Evolutionary conservation across 2,113 vertebrate species (phyloP).

Genomic region (Melanocharis versteri): DNA sequence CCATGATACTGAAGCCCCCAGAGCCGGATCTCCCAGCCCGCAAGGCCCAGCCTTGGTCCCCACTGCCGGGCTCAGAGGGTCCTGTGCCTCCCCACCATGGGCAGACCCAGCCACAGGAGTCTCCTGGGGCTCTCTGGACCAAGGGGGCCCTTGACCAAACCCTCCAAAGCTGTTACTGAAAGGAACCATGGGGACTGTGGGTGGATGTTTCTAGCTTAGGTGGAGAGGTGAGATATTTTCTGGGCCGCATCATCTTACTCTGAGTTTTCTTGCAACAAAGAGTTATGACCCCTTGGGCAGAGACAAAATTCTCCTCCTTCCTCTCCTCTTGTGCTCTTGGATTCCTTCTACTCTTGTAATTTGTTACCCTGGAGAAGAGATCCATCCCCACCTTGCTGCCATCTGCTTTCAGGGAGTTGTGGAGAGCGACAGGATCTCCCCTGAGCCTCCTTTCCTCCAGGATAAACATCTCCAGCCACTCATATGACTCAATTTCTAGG

Average conservation of each 20-base stretch:
- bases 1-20: neutral
- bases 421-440: fast-evolving
- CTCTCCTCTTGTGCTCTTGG: neutral
- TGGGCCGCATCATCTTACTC: neutral
- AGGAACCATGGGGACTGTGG: fast-evolving
- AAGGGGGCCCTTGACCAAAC: neutral
- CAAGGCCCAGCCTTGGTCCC: neutral
- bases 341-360: neutral
- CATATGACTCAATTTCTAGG: neutral
- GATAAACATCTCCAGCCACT: neutral
- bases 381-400: no score
- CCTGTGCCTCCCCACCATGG: neutral
- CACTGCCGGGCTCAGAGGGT: neutral
- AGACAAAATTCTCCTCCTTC: neutral
- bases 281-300: neutral
- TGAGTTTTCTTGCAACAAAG: neutral
- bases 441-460: neutral
- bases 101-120: neutral
- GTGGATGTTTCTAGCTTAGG: neutral
- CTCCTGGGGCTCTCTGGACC: neutral
- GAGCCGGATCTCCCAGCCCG: neutral
- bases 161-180: neutral
- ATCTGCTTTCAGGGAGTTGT: neutral
- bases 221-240: neutral
- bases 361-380: neutral